These are phyloP conservation scores for Agriotes lineatus DNA, from an alignment of 2,888 invertebrate genomes.

Conservation along the genomic window DNA sequence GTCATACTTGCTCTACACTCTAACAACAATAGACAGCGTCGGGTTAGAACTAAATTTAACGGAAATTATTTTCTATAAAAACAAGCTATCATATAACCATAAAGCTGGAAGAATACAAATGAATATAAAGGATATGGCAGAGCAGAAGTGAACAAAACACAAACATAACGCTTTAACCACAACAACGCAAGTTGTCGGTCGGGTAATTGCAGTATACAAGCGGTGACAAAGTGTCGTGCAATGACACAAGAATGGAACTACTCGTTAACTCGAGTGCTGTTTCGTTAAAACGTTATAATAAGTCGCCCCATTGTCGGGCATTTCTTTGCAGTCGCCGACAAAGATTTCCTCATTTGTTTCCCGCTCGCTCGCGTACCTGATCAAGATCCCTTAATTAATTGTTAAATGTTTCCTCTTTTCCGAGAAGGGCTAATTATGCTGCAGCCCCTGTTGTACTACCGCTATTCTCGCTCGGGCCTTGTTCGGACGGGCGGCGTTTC, in stretches of 20 bases:
- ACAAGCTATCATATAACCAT: no score
- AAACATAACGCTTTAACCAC: no score
- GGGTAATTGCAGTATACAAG: not conserved
- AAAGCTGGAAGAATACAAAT: no score
- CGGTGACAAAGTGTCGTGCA: constrained; percentile 29
- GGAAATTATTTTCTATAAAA: no score
- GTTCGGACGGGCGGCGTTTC: not conserved
- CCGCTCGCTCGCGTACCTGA: constrained; percentile 10
- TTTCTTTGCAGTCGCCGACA: constrained; percentile 34
- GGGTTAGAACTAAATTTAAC: no score
- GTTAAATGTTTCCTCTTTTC: constrained; percentile 8
- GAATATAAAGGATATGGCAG: no score
- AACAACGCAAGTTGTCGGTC: constrained; percentile 14
- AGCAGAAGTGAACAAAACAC: no score
- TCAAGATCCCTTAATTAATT: constrained; percentile 29
- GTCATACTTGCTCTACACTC: no score
- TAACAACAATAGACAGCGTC: no score
- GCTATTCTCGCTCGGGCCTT: not conserved
- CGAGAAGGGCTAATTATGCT: constrained; percentile 11
- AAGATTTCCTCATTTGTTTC: constrained; percentile 32
- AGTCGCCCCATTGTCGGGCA: constrained; percentile 27
- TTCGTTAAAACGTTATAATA: constrained; percentile 33
- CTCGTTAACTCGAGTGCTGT: constrained; percentile 31
- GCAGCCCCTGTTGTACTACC: constrained; percentile 1
- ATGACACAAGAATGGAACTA: constrained; percentile 33